phyloP scores from a whole-genome alignment of 2,113 vertebrate genomes.

The Hyperopisus bebe region DNA sequence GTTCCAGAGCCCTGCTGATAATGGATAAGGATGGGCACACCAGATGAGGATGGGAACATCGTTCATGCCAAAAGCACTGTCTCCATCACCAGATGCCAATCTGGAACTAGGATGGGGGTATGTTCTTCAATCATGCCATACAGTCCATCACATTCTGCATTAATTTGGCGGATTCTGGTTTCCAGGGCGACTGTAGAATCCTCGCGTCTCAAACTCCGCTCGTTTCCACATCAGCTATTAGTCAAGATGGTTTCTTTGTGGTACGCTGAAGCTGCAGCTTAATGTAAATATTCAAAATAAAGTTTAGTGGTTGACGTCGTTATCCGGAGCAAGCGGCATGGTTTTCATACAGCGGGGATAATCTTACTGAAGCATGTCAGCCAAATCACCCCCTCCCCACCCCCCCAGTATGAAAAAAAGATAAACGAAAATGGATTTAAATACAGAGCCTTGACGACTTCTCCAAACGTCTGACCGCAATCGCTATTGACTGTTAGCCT shows the following conservation, averaged over 20 bases:
- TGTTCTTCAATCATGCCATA: background rate
- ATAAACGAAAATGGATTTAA: background rate
- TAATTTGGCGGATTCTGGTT: background rate
- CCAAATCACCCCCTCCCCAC: background rate
- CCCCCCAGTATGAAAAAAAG: background rate
- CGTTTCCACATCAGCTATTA: background rate
- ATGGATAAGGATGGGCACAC: background rate
- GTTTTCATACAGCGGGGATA: background rate
- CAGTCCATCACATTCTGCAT: background rate
- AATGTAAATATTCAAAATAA: constrained; percentile 1
- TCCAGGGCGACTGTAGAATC: background rate
- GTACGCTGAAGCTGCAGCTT: background rate
- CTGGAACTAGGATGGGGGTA: background rate
- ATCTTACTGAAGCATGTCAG: background rate
- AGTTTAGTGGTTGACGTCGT: background rate
- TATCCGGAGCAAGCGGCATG: background rate
- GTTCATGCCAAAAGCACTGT: background rate
- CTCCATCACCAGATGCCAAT: background rate
- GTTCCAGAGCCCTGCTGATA: background rate
- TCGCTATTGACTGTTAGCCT: background rate
- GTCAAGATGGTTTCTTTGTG: background rate
- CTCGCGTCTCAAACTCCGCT: background rate
- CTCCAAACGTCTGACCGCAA: background rate
- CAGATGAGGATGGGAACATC: background rate
- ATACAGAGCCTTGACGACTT: background rate